phyloP scores from a whole-genome alignment of 2,113 vertebrate genomes.

The Mastomys coucha region DNA sequence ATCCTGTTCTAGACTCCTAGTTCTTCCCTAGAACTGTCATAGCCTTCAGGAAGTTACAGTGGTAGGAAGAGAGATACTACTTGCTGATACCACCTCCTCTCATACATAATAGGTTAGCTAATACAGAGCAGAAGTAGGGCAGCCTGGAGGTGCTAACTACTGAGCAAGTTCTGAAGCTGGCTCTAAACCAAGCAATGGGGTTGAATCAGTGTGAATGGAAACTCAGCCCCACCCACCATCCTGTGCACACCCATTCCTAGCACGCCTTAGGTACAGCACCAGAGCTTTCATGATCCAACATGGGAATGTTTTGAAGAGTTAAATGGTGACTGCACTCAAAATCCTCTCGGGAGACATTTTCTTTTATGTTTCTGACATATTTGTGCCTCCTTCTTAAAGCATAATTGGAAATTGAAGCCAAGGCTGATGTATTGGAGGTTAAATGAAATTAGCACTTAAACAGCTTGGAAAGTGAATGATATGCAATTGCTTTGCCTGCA shows the following conservation, averaged over 20 bases:
- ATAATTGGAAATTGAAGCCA: constrained; percentile 76
- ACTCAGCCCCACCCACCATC: neutral
- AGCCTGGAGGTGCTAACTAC: neutral
- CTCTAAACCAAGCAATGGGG: too few species aligned
- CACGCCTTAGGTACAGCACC: neutral
- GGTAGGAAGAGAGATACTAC: neutral
- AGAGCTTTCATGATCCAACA: constrained; percentile 15
- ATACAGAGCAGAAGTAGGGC: neutral
- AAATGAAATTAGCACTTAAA: constrained; percentile 85
- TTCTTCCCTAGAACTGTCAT: neutral
- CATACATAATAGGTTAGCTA: too few species aligned
- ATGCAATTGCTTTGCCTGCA: constrained; percentile 63
- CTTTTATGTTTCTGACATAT: constrained; percentile 85
- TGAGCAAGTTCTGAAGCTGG: neutral
- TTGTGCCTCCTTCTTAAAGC: constrained; percentile 80
- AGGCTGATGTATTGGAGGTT: constrained; percentile 83
- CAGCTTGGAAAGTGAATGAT: constrained; percentile 78
- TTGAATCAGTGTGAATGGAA: neutral
- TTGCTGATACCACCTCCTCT: neutral
- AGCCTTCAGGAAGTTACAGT: neutral
- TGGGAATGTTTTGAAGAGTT: constrained; percentile 52
- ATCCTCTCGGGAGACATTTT: constrained; percentile 79
- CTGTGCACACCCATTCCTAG: rapidly evolving
- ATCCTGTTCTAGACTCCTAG: neutral
- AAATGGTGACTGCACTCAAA: constrained; percentile 67